Percentiles rank a stretch among this genome's conserved stretches.
Evolutionary conservation across 2,888 invertebrate genomes (phyloP).

Genomic region (Parnassius apollo): DNA sequence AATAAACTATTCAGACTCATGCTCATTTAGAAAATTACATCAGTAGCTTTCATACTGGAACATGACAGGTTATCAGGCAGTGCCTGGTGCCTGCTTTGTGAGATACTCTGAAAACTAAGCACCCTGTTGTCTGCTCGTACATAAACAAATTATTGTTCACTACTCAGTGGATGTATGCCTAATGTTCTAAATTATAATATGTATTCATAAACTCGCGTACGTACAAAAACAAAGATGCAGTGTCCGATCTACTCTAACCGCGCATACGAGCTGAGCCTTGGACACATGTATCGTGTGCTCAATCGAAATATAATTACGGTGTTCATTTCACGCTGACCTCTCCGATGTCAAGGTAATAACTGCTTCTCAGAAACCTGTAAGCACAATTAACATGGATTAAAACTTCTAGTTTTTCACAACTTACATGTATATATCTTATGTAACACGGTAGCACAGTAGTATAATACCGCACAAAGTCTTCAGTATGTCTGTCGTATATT

Average conservation of each 20-base stretch:
- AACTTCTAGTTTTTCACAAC: not conserved
- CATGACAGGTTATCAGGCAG: no score
- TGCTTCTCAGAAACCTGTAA: constrained; percentile 13
- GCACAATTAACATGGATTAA: constrained; percentile 15
- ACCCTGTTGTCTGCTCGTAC: constrained; percentile 1
- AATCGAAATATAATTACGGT: constrained; percentile 28
- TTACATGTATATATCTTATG: no score
- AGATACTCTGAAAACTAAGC: constrained; percentile 3
- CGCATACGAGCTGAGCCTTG: constrained; percentile 14
- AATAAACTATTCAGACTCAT: no score
- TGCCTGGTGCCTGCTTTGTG: not conserved
- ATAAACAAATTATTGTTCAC: constrained; percentile 14
- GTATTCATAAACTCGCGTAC: constrained; percentile 12
- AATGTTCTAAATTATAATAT: constrained; percentile 19
- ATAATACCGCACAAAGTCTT: no score
- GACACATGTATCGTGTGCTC: constrained; percentile 18
- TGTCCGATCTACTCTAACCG: constrained; percentile 14
- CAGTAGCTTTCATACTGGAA: no score
- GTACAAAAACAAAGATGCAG: constrained; percentile 22
- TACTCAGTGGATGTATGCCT: constrained; percentile 1
- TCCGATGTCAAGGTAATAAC: constrained; percentile 24
- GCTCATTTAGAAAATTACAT: no score
- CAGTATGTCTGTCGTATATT: no score
- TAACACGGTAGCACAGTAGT: no score
- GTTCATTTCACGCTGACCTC: constrained; percentile 24